phyloP scores from a whole-genome alignment of 2,113 vertebrate genomes.

The Poeciliopsis prolifica region DNA sequence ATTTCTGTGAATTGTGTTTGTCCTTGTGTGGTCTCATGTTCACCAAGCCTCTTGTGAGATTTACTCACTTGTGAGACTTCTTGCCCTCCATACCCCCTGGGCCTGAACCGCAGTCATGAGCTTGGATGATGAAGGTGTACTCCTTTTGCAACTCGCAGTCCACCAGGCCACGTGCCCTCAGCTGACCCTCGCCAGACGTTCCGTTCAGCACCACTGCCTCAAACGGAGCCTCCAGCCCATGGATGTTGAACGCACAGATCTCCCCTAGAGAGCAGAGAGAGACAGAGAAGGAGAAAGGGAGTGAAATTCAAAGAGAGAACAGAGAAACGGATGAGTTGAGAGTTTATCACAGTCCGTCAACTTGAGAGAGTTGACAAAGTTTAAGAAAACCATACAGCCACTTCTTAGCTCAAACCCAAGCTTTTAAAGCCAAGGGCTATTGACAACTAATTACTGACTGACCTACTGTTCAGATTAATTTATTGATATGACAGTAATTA shows the following conservation, averaged over 20 bases:
- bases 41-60: conserved; percentile 3
- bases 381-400: neutral
- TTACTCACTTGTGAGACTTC: conserved; percentile 97
- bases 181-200: conserved; percentile 93
- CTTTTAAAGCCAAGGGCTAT: neutral
- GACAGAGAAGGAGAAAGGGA: conserved; percentile 27
- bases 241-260: conserved; percentile 97
- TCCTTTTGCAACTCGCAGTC: conserved; percentile 97
- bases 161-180: conserved; percentile 87
- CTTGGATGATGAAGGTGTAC: conserved; percentile 97
- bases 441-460: neutral
- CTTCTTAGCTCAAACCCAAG: neutral
- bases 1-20: neutral
- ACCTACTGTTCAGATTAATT: neutral
- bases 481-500: too few species aligned
- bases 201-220: conserved; percentile 95
- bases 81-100: conserved; percentile 87
- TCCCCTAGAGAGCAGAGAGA: conserved; percentile 82
- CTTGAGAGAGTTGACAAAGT: neutral
- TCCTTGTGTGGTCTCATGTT: neutral
- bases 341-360: conserved; percentile 22
- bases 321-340: conserved; percentile 3
- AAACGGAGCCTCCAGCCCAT: conserved; percentile 90
- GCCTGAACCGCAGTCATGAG: conserved; percentile 92
- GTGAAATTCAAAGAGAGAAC: neutral